A percentile compares a stretch with the other conserved stretches of the same genome.
Conservation (phyloP, 2,113 vertebrate species). For the Dendrocopos noguchii region DNA sequence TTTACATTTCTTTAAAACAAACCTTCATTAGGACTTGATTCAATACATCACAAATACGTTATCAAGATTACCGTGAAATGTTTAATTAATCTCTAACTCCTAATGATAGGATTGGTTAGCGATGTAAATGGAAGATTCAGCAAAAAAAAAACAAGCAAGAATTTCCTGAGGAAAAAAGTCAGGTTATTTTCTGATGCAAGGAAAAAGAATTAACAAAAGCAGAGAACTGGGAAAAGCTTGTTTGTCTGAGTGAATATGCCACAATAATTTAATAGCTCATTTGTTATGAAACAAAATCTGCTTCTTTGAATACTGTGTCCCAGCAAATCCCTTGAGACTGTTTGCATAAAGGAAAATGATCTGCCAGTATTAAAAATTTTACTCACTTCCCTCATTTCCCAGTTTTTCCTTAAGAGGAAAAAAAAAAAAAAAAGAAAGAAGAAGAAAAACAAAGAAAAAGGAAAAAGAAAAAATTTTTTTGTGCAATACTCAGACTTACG, state of each 20-base stretch:
- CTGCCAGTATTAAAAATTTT: slow-evolving; percentile 17
- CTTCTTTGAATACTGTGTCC: not conserved
- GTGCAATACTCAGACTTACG: not conserved
- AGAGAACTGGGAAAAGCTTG: not conserved
- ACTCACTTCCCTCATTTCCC: slow-evolving; percentile 9
- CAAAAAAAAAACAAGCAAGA: not conserved
- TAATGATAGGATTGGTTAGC: not conserved
- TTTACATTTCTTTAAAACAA: slow-evolving; percentile 56
- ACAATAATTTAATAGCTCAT: slow-evolving; percentile 18
- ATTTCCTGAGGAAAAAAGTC: not conserved
- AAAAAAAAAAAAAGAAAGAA: not conserved
- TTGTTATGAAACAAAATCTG: slow-evolving; percentile 33
- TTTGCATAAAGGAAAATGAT: slow-evolving; percentile 35
- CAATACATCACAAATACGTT: slow-evolving; percentile 31
- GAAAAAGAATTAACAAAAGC: not conserved
- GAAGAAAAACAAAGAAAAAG: not conserved
- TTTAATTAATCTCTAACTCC: slow-evolving; percentile 31
- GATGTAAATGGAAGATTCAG: not conserved
- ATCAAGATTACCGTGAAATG: not conserved
- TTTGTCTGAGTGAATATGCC: not conserved
- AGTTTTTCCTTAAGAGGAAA: not conserved
- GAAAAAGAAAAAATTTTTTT: not conserved
- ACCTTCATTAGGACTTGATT: slow-evolving; percentile 18
- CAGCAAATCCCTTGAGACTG: not conserved
- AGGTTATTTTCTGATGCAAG: not conserved